phyloP scores from a whole-genome alignment of 2,888 invertebrate species.

The Sicus ferrugineus region DNA sequence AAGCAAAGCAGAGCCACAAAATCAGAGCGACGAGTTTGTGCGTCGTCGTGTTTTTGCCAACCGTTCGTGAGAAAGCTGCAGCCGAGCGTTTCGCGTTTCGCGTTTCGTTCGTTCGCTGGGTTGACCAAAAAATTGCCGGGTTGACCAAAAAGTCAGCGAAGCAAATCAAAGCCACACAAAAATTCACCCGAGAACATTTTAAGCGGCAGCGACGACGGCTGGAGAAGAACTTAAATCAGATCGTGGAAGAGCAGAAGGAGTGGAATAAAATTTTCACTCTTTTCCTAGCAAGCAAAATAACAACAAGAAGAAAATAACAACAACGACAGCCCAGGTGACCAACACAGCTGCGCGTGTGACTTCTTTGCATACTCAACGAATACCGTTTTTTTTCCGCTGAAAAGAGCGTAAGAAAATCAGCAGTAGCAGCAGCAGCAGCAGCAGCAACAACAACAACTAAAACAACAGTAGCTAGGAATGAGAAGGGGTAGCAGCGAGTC shows the following conservation, averaged over 20 bases:
- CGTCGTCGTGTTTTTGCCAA: not conserved
- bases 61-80: slow-evolving; percentile 22
- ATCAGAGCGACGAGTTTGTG: not conserved
- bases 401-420: not conserved
- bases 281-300: not conserved
- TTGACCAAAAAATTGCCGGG: not conserved
- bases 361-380: slow-evolving; percentile 1
- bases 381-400: not conserved
- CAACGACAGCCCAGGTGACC: slow-evolving; percentile 1
- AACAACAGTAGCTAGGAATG: not conserved
- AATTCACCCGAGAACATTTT: not conserved
- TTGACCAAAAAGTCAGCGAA: slow-evolving; percentile 26
- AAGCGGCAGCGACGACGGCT: not conserved
- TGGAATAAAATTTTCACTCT: not conserved
- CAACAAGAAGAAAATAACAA: not conserved
- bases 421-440: not conserved
- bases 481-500: not conserved
- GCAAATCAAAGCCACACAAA: slow-evolving; percentile 23
- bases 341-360: slow-evolving; percentile 7
- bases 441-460: not conserved
- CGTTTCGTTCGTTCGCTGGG: not conserved
- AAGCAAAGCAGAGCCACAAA: too few species aligned
- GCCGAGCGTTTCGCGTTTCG: slow-evolving; percentile 22
- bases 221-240: not conserved
- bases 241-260: not conserved